Conservation (phyloP, 2,113 vertebrate species). For the Mustela nigripes region DNA sequence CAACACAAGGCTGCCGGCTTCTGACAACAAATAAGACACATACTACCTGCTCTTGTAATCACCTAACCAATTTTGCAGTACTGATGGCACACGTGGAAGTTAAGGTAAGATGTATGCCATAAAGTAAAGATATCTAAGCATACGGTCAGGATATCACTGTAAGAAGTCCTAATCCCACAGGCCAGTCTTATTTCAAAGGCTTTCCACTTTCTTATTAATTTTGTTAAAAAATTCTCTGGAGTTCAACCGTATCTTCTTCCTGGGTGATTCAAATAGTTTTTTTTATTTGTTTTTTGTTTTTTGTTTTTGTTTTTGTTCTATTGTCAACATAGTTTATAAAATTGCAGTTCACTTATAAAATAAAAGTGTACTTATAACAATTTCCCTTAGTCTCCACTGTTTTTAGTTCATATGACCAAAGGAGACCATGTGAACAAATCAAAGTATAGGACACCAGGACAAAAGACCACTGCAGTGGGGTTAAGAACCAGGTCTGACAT, state of each 20-base stretch:
- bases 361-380: background rate
- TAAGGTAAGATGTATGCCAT: constrained; percentile 90
- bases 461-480: background rate
- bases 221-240: background rate
- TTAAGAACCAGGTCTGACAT: background rate
- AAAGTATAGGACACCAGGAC: background rate
- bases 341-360: background rate
- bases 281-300: background rate
- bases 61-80: constrained; percentile 98
- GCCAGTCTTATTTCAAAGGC: background rate
- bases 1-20: constrained; percentile 97
- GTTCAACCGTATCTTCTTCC: background rate
- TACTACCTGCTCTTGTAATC: constrained; percentile 98
- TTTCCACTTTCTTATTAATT: background rate
- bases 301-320: background rate
- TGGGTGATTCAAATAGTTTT: background rate
- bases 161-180: background rate
- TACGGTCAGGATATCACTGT: background rate
- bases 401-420: constrained; percentile 11
- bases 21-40: constrained; percentile 96
- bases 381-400: background rate
- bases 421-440: background rate
- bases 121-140: background rate
- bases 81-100: constrained; percentile 99
- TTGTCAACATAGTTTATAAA: background rate